Conservation (phyloP, 2,797 vertebrate genomes). For the Enteromius anoplus region DNA sequence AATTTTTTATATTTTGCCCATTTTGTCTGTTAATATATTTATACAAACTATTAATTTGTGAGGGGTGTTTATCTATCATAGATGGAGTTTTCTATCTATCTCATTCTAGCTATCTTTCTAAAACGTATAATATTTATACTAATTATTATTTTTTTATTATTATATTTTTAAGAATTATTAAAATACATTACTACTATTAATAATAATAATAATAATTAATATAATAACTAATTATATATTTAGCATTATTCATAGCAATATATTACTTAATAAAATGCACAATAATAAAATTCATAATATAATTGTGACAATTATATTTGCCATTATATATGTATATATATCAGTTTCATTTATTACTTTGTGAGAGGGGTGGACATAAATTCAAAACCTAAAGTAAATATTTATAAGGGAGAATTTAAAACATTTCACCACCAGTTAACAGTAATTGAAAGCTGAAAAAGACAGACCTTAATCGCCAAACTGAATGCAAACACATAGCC, state of each 20-base stretch:
- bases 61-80: too few relatives aligned
- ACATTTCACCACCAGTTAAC: not conserved
- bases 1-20: not conserved
- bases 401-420: not conserved
- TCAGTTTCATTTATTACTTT: not conserved
- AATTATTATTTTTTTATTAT: not conserved
- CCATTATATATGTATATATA: not conserved
- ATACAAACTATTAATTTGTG: not conserved
- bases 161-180: too few relatives aligned
- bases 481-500: not conserved
- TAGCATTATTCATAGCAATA: not conserved
- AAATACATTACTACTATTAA: too few relatives aligned
- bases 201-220: too few relatives aligned
- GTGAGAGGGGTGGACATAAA: not conserved
- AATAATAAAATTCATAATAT: not conserved
- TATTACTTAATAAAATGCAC: not conserved
- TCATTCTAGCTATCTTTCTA: too few relatives aligned
- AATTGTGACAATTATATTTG: not conserved
- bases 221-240: too few relatives aligned
- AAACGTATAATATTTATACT: not conserved
- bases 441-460: not conserved
- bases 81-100: too few relatives aligned
- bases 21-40: not conserved
- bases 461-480: not conserved
- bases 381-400: not conserved